phyloP scores from a whole-genome alignment of 2,888 invertebrate species.

The Ophion ellenae region DNA sequence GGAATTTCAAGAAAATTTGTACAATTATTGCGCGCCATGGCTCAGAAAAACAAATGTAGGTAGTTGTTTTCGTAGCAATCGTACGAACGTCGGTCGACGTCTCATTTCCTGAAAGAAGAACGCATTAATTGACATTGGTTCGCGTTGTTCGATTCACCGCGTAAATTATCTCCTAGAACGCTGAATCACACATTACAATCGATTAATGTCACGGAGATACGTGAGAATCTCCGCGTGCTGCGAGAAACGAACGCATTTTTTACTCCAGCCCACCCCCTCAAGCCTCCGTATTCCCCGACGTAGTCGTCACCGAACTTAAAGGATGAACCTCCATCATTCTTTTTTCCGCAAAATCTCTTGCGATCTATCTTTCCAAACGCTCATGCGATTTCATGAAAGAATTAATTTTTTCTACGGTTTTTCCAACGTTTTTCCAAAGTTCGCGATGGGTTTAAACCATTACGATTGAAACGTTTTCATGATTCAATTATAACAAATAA shows the following conservation, averaged over 20 bases:
- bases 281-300: background rate
- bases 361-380: background rate
- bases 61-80: background rate
- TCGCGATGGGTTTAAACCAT: no score
- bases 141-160: background rate
- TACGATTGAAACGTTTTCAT: no score
- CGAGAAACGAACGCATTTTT: background rate
- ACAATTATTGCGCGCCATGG: background rate
- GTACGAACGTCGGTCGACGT: background rate
- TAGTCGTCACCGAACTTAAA: background rate
- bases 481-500: no score
- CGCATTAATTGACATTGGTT: background rate
- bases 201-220: background rate
- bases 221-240: background rate
- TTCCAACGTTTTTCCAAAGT: background rate
- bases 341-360: background rate
- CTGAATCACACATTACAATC: slow-evolving; percentile 3
- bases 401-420: background rate
- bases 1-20: no score
- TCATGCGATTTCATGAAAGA: background rate
- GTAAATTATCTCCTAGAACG: background rate
- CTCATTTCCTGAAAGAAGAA: slow-evolving; percentile 7
- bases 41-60: background rate
- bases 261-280: background rate
- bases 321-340: background rate